Evolutionary conservation across 1,140 invertebrate species (phyloP).

Genomic region (Procambarus clarkii): DNA sequence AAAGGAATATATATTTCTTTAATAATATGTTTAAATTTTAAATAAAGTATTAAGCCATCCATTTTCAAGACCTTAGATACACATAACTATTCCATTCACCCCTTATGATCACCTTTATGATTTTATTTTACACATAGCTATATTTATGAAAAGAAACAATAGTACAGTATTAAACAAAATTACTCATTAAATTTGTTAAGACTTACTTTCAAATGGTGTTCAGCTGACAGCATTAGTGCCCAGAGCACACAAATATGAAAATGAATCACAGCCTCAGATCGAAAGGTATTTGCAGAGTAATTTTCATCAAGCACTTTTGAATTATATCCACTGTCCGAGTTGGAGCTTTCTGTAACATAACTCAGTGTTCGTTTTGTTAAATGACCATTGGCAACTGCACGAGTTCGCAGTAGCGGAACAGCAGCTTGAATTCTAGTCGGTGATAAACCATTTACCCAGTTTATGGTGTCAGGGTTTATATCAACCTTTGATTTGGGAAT

Average conservation of each 20-base stretch:
- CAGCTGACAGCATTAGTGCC: slow-evolving; percentile 15
- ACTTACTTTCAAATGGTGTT: slow-evolving; percentile 10
- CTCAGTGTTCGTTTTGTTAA: slow-evolving; percentile 8
- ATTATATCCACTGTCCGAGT: slow-evolving; percentile 17
- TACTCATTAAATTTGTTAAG: too few species aligned
- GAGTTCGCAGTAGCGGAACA: slow-evolving; percentile 12
- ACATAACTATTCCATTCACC: too few species aligned
- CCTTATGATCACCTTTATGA: too few species aligned
- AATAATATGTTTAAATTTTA: too few species aligned
- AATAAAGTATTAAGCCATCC: too few species aligned
- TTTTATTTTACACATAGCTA: too few species aligned
- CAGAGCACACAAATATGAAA: background rate
- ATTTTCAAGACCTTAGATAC: too few species aligned
- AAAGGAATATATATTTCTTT: too few species aligned
- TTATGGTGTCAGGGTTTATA: background rate
- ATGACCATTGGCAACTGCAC: slow-evolving; percentile 21
- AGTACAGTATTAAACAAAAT: too few species aligned
- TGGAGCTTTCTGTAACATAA: slow-evolving; percentile 6
- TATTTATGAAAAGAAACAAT: too few species aligned
- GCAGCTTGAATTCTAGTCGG: slow-evolving; percentile 15
- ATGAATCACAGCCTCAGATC: slow-evolving; percentile 26
- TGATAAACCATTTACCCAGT: slow-evolving; percentile 14
- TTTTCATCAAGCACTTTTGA: slow-evolving; percentile 10
- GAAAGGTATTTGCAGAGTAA: background rate
- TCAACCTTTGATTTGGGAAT: background rate